A percentile compares a stretch with the other conserved stretches of the same genome.
Conservation (phyloP, 2,113 vertebrate species). For the Ardeotis arabs region DNA sequence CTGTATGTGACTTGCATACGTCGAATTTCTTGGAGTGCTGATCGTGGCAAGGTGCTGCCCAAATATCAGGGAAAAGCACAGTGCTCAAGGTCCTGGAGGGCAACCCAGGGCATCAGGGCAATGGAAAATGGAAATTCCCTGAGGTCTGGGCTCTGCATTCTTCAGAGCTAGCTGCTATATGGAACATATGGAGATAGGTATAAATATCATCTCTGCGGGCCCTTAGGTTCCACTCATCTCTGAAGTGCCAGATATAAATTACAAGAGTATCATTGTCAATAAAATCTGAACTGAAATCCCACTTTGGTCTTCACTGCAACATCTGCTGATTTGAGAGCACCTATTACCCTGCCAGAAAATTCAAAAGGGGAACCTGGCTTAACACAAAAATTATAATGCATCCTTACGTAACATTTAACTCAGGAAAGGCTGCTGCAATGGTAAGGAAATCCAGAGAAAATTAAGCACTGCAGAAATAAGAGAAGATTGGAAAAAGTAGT, state of each 20-base stretch:
- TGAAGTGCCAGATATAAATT: neutral
- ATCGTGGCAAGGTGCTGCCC: neutral
- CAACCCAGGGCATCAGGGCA: neutral
- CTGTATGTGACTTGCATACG: neutral
- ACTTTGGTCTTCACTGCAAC: neutral
- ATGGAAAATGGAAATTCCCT: neutral
- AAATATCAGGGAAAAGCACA: neutral
- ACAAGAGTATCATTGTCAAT: neutral
- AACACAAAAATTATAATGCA: neutral
- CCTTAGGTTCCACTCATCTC: neutral
- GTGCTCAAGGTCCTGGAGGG: neutral
- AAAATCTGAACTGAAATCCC: slow-evolving; percentile 35
- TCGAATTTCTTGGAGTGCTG: neutral
- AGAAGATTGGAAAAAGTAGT: neutral
- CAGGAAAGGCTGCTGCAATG: neutral
- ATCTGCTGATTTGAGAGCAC: neutral
- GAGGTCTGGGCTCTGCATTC: neutral
- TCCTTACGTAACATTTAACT: neutral
- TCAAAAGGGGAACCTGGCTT: neutral
- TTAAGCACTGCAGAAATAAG: neutral
- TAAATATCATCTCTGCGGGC: neutral
- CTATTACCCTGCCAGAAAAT: neutral
- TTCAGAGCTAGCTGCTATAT: neutral
- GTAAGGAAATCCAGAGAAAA: slow-evolving; percentile 3
- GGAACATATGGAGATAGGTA: neutral